A percentile compares a stretch with the other conserved stretches of the same genome.
These are phyloP conservation scores for Quadriops clusia DNA, from an alignment of 2,888 invertebrate genomes.

Conservation along the genomic window DNA sequence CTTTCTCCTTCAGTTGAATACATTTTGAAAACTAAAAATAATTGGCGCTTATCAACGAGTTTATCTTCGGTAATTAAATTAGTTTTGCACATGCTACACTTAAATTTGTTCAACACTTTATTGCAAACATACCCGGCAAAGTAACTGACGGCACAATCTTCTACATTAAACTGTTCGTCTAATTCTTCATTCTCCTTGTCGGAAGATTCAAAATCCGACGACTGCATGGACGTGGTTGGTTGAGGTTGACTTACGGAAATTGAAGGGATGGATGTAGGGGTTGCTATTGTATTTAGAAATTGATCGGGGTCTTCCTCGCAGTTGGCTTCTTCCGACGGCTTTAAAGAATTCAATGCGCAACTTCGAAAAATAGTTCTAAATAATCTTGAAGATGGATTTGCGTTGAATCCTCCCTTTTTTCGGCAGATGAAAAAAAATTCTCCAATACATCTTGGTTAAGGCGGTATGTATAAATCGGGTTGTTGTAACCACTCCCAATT, in stretches of 20 bases:
- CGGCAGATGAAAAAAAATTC: slow-evolving; percentile 14
- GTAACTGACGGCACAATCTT: slow-evolving; percentile 16
- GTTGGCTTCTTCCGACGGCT: slow-evolving; percentile 8
- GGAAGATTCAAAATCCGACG: too few species aligned
- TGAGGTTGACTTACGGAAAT: too few species aligned
- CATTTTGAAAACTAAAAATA: slow-evolving; percentile 16
- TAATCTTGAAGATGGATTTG: slow-evolving; percentile 10
- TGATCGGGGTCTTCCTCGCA: slow-evolving; percentile 5
- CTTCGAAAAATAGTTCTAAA: slow-evolving; percentile 9
- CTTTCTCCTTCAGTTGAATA: too few species aligned
- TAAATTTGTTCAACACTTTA: slow-evolving; percentile 13
- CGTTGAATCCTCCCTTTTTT: slow-evolving; percentile 10
- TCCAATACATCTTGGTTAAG: slow-evolving; percentile 14
- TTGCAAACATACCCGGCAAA: slow-evolving; percentile 19
- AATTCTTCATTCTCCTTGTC: neutral
- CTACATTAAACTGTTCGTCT: slow-evolving; percentile 8
- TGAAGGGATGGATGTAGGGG: too few species aligned
- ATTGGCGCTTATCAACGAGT: slow-evolving; percentile 14
- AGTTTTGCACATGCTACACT: slow-evolving; percentile 12
- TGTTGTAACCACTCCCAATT: neutral
- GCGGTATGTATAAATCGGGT: slow-evolving; percentile 11
- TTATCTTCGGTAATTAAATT: slow-evolving; percentile 5
- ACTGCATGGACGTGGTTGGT: too few species aligned
- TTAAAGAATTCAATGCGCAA: slow-evolving; percentile 6
- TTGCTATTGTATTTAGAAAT: neutral